These are phyloP conservation scores for Rallus limicola DNA, from an alignment of 2,113 vertebrate species.

Conservation along the genomic window DNA sequence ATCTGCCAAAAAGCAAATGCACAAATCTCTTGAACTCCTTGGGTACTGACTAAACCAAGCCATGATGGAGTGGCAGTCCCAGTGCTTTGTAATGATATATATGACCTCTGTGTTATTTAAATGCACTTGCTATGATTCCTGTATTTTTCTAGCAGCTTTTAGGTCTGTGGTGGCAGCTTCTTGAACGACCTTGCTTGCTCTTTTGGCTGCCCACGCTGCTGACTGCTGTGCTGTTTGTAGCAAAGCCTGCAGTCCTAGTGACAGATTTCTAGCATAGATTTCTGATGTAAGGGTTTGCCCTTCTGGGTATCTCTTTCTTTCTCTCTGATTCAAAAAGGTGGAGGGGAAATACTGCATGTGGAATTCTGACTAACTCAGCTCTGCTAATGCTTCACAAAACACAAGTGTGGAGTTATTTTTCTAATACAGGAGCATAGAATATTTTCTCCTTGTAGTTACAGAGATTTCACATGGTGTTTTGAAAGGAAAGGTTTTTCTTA, in stretches of 20 bases:
- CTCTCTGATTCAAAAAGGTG: background rate
- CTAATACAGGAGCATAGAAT: background rate
- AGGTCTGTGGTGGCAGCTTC: background rate
- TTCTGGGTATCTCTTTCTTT: background rate
- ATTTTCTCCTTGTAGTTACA: background rate
- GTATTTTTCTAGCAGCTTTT: background rate
- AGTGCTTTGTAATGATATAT: background rate
- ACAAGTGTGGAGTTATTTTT: background rate
- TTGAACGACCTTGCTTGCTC: slow-evolving; percentile 27
- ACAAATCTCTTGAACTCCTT: background rate
- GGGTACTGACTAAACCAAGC: background rate
- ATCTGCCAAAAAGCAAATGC: background rate
- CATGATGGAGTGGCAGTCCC: background rate
- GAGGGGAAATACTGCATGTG: background rate
- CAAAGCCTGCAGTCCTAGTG: slow-evolving; percentile 37
- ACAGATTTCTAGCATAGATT: slow-evolving; percentile 48
- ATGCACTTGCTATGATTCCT: background rate
- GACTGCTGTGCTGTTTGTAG: slow-evolving; percentile 30
- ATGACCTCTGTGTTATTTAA: background rate
- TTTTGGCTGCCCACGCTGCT: background rate
- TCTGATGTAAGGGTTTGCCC: background rate
- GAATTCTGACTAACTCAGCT: background rate
- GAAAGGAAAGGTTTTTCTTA: slow-evolving; percentile 5
- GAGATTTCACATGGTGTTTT: background rate
- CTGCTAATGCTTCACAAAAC: background rate